Conservation (phyloP, 2,113 vertebrate species). For the Actenoides hombroni region DNA sequence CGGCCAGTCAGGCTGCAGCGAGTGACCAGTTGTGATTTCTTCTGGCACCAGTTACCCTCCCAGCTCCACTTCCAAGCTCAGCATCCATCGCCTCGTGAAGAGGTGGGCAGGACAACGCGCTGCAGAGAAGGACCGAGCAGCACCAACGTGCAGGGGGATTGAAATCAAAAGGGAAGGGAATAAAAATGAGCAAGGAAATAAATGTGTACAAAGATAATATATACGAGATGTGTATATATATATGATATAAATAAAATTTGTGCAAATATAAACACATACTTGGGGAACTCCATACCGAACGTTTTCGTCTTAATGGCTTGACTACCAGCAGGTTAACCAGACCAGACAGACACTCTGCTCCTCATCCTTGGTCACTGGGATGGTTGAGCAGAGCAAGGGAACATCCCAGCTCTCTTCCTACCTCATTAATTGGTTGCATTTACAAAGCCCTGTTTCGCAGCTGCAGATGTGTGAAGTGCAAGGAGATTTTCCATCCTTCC, state of each 20-base stretch:
- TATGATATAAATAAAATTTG: not conserved
- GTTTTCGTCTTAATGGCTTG: not conserved
- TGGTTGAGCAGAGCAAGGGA: not conserved
- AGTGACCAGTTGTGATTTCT: not conserved
- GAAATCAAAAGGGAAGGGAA: not conserved
- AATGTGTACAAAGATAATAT: not conserved
- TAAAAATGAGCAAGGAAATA: not conserved
- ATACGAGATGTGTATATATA: not conserved
- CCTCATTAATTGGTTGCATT: not conserved
- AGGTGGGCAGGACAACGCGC: not conserved
- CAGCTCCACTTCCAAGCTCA: not conserved
- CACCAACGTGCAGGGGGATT: not conserved
- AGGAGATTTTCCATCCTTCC: not conserved
- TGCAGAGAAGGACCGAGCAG: not conserved
- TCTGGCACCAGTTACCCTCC: not conserved
- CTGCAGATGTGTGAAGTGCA: not conserved
- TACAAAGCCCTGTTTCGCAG: not conserved
- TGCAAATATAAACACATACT: not conserved
- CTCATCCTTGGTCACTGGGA: not conserved
- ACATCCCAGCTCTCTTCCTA: not conserved
- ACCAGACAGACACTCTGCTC: not conserved
- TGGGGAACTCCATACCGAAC: not conserved
- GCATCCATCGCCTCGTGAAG: accelerated
- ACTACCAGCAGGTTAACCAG: not conserved
- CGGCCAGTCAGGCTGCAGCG: not conserved